Conservation (phyloP, 1,140 invertebrate genomes). For the Drosophila gunungcola region DNA sequence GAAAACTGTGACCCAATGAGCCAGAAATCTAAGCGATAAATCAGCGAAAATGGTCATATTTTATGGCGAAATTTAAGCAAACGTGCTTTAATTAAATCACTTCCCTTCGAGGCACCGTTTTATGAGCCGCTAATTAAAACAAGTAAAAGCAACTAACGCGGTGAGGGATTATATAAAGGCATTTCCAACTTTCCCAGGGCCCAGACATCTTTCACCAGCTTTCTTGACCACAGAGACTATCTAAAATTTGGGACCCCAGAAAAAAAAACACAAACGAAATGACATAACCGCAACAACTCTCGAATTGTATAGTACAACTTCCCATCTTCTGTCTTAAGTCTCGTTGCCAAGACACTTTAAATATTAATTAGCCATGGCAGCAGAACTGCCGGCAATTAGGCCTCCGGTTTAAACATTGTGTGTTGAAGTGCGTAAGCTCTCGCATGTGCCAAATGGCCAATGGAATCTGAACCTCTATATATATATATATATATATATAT, state of each 20-base stretch:
- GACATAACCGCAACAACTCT: conserved; percentile 63
- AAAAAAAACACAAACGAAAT: conserved; percentile 29
- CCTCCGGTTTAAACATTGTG: conserved; percentile 51
- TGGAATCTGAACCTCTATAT: conserved; percentile 15
- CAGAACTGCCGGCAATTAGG: conserved; percentile 54
- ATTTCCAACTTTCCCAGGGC: conserved; percentile 60
- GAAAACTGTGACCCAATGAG: conserved; percentile 32
- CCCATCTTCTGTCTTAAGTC: conserved; percentile 32
- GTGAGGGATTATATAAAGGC: conserved; percentile 33
- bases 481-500: conserved; percentile 5
- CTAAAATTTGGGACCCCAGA: conserved; percentile 29
- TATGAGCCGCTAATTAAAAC: conserved; percentile 56
- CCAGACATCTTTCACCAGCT: conserved; percentile 46
- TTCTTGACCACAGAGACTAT: conserved; percentile 27
- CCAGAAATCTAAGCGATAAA: conserved; percentile 13
- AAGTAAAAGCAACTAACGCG: conserved; percentile 43
- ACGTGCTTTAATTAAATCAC: conserved; percentile 40
- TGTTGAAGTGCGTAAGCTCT: conserved; percentile 75
- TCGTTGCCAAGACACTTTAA: conserved; percentile 64
- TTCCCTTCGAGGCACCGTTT: conserved; percentile 41
- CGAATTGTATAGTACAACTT: conserved; percentile 16
- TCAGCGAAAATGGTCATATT: conserved; percentile 32
- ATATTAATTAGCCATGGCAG: conserved; percentile 73
- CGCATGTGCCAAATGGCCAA: conserved; percentile 35
- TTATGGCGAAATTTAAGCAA: conserved; percentile 29